Base-by-base conservation (phyloP, 2,888 invertebrate species). In the Harpalus rubripes region DNA sequence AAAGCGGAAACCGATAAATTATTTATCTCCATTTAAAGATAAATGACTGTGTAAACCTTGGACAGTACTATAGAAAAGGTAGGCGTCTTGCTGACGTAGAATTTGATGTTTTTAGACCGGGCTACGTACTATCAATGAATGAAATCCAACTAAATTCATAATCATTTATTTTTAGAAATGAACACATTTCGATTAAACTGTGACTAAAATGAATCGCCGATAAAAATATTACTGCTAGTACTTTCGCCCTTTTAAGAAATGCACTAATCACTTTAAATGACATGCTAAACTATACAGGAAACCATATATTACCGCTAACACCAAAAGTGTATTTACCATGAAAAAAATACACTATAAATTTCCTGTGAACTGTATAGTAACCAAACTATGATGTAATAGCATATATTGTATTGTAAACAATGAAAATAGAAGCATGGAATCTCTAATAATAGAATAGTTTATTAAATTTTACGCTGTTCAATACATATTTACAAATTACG, bases 121-220 rank as follows among this genome's bases (percentile, higher is more conserved):
- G 12, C 44, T 52, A 52, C 44, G 44, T 52, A 63, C 18, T 63
- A 26, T 63, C 22, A 63, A 63, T 18, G 72, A 44, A 56, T 61
- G 79, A 59, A 79, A 58, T 18, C 59, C 59, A 7, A 68, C 32
- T 26, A 61, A 41, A 58, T 79, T 79, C 39, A 79, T 59, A 78
- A 78, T 78, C 78, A 41, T 18, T n/a, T 79, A 79, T 79, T 79
- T 79, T 59, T 79, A 79, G 79, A 79, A 79, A 59, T 79, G 79
- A 79, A 61, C 61, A 59, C 79, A 79, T 41, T 32, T 16, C 32
- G 44, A 74, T 79, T 61, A 79, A 39, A 44, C 72, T 52, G 6
- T 15, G 41, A 52, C 72, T 16, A 18, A 72, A 39, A 72, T 7
- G 39, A 41, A 74, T 74, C 26, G 4, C 16, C 16, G 41, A 74